Evolutionary conservation across 53 echinoderm and acorn worm genomes (phyloP).

Genomic region (Paracentrotus lividus): DNA sequence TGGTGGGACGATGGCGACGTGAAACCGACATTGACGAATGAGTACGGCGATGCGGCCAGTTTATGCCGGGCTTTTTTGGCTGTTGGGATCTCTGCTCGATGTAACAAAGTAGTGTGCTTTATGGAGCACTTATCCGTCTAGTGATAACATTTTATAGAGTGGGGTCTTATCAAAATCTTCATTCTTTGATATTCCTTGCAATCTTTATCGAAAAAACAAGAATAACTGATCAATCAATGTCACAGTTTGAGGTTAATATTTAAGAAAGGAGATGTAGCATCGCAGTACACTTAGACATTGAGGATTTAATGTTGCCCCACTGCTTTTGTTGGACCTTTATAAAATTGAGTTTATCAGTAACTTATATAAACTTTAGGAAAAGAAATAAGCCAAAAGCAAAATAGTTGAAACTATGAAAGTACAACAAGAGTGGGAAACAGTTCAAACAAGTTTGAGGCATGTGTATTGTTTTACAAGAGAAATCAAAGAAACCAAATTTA

Average conservation of each 20-base stretch:
- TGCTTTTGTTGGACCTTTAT: background rate
- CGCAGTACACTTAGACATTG: conserved; percentile 3
- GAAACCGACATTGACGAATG: conserved; percentile 62
- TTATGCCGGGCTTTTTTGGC: conserved; percentile 26
- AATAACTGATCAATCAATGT: conserved; percentile 55
- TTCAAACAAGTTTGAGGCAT: no score
- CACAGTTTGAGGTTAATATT: conserved; percentile 63
- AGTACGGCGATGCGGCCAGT: conserved; percentile 12
- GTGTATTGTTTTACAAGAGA: no score
- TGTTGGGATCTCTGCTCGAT: background rate
- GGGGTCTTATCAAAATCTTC: conserved; percentile 44
- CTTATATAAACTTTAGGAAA: conserved; percentile 1
- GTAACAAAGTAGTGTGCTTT: conserved; percentile 43
- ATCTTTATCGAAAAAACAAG: conserved; percentile 25
- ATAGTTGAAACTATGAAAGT: background rate
- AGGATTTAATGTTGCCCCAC: background rate
- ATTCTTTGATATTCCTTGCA: conserved; percentile 14
- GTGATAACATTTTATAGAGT: conserved; percentile 60
- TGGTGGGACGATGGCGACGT: conserved; percentile 46
- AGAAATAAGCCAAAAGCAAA: background rate
- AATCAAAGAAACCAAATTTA: no score
- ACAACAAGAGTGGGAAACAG: no score
- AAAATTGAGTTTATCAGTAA: conserved; percentile 41
- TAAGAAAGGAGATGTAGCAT: conserved; percentile 51
- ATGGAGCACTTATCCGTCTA: conserved; percentile 32